Evolutionary conservation across 2,113 vertebrate species (phyloP), one percentile per base, ranked within the genome.

Genomic region (Murina feae): DNA sequence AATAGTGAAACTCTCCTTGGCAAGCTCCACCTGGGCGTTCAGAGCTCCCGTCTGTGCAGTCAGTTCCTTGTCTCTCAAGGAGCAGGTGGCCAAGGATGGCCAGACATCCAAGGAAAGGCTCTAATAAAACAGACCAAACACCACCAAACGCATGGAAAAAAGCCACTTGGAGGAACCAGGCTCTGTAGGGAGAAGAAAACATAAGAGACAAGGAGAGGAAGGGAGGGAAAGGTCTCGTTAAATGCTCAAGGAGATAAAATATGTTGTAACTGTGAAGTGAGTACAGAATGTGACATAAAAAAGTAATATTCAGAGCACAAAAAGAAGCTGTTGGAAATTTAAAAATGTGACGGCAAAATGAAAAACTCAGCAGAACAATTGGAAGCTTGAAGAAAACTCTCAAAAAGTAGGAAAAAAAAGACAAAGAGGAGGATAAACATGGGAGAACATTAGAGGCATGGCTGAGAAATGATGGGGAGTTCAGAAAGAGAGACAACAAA

Each of bases 61-160:
- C 51, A 69, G 81, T 85, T 93, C 81, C 81, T 58, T 71, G 9
- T 91, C 95, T 53, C 69, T 78, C 72, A 85, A 87, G 35, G 72
- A 96, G n/a, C 92, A 95, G 85, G 71, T 95, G 94, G 88, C 35
- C 51, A 85, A 93, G 94, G 80, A 95, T 86, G 80, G 63, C 68
- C 49, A 96, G 94, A 88, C 72, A 95, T 88, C 85, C 81, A 88
- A 55, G 74, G 72, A 90, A 90, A 60, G 55, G 53, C 90, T 95
- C 95, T 95, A 81, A 86, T 68, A 96, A 85, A 68, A 90, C 92
- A 92, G 81, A 69, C n/a, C 53, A 81, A 94, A 66, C 20, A 49
- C 93, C 95, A 42, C 30, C 28, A 85, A 85, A 82, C 85, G 91
- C 76, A 55, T 51, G 84, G 65, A 42, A 63, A 66, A 69, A 89